These are phyloP conservation scores for Bos indicus DNA, from an alignment of 2,113 vertebrate species.

Conservation along the genomic window DNA sequence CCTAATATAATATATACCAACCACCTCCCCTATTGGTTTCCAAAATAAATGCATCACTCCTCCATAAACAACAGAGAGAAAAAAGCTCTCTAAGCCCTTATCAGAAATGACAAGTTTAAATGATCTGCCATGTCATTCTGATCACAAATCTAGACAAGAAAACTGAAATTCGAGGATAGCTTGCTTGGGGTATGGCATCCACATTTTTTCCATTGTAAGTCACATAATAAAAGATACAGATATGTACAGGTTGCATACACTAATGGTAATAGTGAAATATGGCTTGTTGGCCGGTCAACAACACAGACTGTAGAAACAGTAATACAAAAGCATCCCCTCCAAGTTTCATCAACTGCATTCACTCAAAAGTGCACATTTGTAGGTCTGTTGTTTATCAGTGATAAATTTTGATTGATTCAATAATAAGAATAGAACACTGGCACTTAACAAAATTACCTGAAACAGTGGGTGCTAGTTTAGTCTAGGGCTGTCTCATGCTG, in stretches of 20 bases:
- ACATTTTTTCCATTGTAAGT: not conserved
- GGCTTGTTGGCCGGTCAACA: not conserved
- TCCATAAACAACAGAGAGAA: not conserved
- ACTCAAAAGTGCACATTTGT: constrained; percentile 1
- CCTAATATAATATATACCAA: not conserved
- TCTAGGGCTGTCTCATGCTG: not conserved
- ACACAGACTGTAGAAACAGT: not conserved
- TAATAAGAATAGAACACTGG: not conserved
- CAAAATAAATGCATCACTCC: not conserved
- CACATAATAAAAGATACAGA: not conserved
- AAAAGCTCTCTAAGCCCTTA: not conserved
- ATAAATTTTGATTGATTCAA: not conserved
- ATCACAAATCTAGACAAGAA: constrained; percentile 19
- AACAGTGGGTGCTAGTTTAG: not conserved
- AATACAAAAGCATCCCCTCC: not conserved
- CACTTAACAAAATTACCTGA: constrained; percentile 3
- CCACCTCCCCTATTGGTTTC: not conserved
- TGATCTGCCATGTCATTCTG: not conserved
- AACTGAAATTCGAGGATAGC: not conserved
- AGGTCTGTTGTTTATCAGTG: not conserved
- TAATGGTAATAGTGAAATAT: not conserved
- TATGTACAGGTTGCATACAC: not conserved
- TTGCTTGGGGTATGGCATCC: not conserved
- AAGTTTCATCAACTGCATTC: not conserved
- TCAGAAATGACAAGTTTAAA: constrained; percentile 23